phyloP scores from a whole-genome alignment of 2,888 invertebrate species.

The Leucophora obtusa region DNA sequence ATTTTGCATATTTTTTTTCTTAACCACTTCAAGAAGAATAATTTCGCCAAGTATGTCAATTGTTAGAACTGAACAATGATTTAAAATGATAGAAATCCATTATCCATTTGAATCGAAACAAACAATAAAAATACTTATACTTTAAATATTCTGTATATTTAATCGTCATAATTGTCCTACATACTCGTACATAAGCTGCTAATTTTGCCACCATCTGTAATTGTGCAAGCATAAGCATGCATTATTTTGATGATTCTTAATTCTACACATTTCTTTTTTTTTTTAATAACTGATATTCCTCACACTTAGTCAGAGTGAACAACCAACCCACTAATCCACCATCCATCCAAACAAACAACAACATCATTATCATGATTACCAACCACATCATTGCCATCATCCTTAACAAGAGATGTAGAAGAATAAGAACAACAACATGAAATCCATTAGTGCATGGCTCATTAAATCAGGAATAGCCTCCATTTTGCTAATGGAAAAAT shows the following conservation, averaged over 20 bases:
- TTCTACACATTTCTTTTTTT: constrained; percentile 53
- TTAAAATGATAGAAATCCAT: constrained; percentile 21
- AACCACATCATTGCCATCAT: constrained; percentile 28
- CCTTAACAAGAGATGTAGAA: constrained; percentile 26
- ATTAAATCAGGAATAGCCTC: constrained; percentile 77
- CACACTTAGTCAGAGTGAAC: constrained; percentile 31
- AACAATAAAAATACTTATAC: constrained; percentile 38
- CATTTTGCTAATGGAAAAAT: constrained; percentile 77
- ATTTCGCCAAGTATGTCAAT: constrained; percentile 47
- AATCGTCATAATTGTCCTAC: constrained; percentile 46
- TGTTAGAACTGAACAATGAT: constrained; percentile 30
- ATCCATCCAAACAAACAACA: constrained; percentile 46
- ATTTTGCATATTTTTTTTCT: neutral
- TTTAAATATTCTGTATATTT: constrained; percentile 27
- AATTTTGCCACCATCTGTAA: constrained; percentile 58
- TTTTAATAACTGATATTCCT: constrained; percentile 39
- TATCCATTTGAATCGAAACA: constrained; percentile 25
- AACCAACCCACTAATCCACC: constrained; percentile 22
- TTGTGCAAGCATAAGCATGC: constrained; percentile 47
- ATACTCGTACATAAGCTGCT: constrained; percentile 51
- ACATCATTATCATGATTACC: constrained; percentile 25
- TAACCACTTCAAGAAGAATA: neutral
- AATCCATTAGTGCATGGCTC: constrained; percentile 76
- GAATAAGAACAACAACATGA: constrained; percentile 60
- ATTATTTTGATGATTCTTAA: constrained; percentile 59